These are phyloP conservation scores for Vanessa atalanta DNA, from an alignment of 1,140 invertebrate species.

Conservation along the genomic window DNA sequence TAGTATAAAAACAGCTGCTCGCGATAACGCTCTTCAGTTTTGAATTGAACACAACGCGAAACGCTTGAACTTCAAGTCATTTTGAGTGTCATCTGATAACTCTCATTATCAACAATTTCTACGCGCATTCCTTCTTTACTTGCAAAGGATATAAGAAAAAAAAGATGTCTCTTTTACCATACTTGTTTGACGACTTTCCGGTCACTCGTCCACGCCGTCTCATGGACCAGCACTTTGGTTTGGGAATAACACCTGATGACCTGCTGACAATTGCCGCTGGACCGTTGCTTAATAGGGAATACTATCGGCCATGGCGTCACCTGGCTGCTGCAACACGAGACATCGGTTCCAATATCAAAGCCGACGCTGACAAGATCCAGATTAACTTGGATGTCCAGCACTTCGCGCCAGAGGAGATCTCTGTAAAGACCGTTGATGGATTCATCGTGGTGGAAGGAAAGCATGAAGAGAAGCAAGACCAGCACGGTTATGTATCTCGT, in stretches of 20 bases:
- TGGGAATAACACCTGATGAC: constrained; percentile 80
- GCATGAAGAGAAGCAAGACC: constrained; percentile 45
- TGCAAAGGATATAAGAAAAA: background rate
- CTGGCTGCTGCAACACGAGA: constrained; percentile 49
- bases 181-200: constrained; percentile 54
- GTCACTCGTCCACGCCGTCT: constrained; percentile 73
- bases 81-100: constrained; percentile 7
- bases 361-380: constrained; percentile 39
- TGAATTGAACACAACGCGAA: constrained; percentile 35
- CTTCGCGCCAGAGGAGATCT: constrained; percentile 42
- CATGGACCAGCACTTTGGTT: constrained; percentile 83
- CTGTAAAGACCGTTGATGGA: constrained; percentile 40
- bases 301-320: constrained; percentile 81
- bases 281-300: constrained; percentile 55
- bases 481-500: constrained; percentile 41
- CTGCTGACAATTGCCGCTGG: constrained; percentile 68
- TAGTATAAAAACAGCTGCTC: constrained; percentile 46
- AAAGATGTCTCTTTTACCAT: constrained; percentile 65
- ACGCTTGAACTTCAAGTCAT: background rate
- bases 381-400: constrained; percentile 44
- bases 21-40: constrained; percentile 33
- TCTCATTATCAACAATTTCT: background rate
- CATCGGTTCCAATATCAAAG: constrained; percentile 39
- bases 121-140: background rate
- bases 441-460: constrained; percentile 42